Evolutionary conservation across 1,140 invertebrate species (phyloP), one percentile per base, ranked within the genome.

Genomic region (Procambarus virginalis): DNA sequence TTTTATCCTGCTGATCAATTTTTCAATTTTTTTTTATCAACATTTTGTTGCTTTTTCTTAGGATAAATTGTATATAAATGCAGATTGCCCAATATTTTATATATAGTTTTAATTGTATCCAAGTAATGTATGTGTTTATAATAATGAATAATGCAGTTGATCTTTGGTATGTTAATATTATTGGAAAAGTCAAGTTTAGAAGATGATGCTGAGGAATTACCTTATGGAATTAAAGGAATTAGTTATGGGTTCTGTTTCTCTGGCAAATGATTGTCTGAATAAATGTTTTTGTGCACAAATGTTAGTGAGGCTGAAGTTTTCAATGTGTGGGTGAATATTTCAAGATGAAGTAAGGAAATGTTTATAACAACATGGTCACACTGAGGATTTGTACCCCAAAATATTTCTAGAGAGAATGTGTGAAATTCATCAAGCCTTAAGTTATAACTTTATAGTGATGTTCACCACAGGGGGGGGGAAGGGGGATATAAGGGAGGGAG

Each of bases 61-160:
- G 87, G 75, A 83, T 89, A 78, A 89, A 89, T 73, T 88, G 68
- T 84, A 78, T 89, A 84, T 77, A 68, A 84, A 64, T 89, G 81
- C 80, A 73, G 78, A 88, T 84, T 89, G 68, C 81, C 81, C 60
- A 86, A 89, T 89, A 89, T 89, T 89, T 84, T 89, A 89, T 89
- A 89, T 89, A 89, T 89, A 84, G 82, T 89, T 87, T 89, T 89
- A 84, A 78, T 64, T 89, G 87, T 89, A 84, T 89, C 79, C 76
- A 77, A 84, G 68, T 83, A 84, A 68, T 83, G 82, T 89, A 84
- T 83, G 87, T 89, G 76, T 89, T 83, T 75, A 82, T 87, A 88
- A 51, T 87, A 88, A 58, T 73, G 70, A 89, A 89, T 89, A 89
- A 84, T 84, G 75, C 51, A 89, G 75, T 89, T 89, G 87, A 89